Evolutionary conservation across 2,113 vertebrate genomes (phyloP), one percentile per base, ranked within the genome.

Genomic region (Ploceus nigricollis): DNA sequence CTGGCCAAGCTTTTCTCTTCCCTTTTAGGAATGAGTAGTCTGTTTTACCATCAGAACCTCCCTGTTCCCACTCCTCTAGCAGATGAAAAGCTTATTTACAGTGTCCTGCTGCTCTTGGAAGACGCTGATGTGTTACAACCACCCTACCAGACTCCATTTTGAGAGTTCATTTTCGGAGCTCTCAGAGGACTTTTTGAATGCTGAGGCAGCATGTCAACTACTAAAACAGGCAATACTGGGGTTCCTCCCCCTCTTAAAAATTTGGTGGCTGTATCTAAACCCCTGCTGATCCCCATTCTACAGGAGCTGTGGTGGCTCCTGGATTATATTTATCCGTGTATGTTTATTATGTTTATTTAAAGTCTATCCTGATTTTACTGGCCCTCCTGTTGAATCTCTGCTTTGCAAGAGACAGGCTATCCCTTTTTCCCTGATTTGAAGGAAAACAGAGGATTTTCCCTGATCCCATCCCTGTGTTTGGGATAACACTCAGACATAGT

Each of bases 351-450:
- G 3, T 35, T 76, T 35, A 58, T 50, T 42, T 57, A 6, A 8
- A 48, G 3, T 24, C 8, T 35, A 17, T 25, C 30, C 35, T 31
- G 61, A 50, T 48, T 66, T 42, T 24, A 13, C 39, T 2, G 1
- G 5, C 11, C 31, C 0, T 1, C 3, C 15, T 42, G 9, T 10
- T 45, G 5, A 6, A 12, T 42, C 7, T 73, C 25, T 19, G 1
- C 42, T 68, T 87, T 77, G 40, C 15, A 15, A 44, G 31, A 33
- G 18, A 15, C 35, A 48, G 15, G 18, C 28, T 44, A 2, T 31
- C 18, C 18, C 15, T 54, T 84, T 51, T 7, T 10, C 31, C 8
- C 5, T 15, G 9, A 11, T 81, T 21, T 64, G 23, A 39, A 39
- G 47, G 56, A 63, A 76, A 69, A 16, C 14, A 54, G n/a, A 28